phyloP scores from a whole-genome alignment of 2,888 invertebrate species.

The Nomada goodeniana region DNA sequence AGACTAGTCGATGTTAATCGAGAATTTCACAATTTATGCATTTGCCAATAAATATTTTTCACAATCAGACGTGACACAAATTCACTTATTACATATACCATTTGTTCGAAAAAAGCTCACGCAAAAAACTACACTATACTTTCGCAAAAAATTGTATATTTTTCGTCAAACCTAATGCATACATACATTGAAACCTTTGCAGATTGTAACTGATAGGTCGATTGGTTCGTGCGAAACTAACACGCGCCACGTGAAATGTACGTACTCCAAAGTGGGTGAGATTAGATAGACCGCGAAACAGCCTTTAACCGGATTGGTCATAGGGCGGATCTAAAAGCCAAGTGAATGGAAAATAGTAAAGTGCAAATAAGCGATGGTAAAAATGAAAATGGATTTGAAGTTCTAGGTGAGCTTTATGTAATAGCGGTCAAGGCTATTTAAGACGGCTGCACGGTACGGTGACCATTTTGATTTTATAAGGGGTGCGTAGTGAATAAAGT shows the following conservation, averaged over 20 bases:
- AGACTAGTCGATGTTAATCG: too few relatives aligned
- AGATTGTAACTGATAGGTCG: not conserved
- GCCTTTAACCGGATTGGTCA: conserved; percentile 1
- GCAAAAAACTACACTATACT: too few relatives aligned
- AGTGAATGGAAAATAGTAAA: conserved; percentile 1
- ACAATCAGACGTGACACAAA: too few relatives aligned
- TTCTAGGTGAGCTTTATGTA: not conserved
- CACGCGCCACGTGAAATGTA: not conserved
- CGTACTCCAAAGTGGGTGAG: not conserved
- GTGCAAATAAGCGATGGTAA: not conserved
- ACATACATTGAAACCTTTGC: too few relatives aligned
- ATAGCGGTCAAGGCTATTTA: conserved; percentile 16
- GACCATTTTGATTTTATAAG: conserved; percentile 6
- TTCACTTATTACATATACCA: too few relatives aligned
- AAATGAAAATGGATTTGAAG: not conserved
- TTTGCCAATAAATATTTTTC: too few relatives aligned
- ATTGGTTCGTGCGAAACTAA: not conserved
- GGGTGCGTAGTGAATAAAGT: conserved; percentile 8
- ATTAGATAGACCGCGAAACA: not conserved
- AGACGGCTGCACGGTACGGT: not conserved
- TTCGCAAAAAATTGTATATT: too few relatives aligned
- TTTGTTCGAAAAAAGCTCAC: too few relatives aligned
- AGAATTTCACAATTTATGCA: too few relatives aligned
- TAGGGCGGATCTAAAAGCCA: not conserved
- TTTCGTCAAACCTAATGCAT: too few relatives aligned